Conservation (phyloP, 1,140 invertebrate species). For the Drosophila malerkotliana region DNA sequence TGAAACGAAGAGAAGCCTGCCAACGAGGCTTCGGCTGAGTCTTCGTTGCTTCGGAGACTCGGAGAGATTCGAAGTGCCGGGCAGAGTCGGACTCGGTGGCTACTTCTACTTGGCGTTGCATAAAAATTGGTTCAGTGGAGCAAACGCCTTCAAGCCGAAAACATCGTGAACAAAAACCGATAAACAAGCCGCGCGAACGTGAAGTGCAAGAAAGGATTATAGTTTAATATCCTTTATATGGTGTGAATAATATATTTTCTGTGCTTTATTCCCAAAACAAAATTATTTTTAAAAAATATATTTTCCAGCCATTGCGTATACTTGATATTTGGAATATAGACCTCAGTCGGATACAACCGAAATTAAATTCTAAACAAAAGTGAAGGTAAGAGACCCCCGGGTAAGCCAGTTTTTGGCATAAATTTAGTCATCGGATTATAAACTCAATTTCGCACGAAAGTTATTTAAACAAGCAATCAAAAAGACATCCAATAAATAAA, state of each 20-base stretch:
- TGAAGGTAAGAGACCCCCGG: constrained; percentile 34
- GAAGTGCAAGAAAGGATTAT: constrained; percentile 50
- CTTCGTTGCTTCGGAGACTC: constrained; percentile 19
- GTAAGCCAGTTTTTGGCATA: constrained; percentile 24
- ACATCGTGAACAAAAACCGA: constrained; percentile 51
- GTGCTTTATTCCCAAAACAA: constrained; percentile 2
- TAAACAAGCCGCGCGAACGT: constrained; percentile 47
- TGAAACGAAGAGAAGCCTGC: constrained; percentile 33
- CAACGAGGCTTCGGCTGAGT: constrained; percentile 13
- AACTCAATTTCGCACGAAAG: constrained; percentile 18
- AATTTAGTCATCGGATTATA: constrained; percentile 15
- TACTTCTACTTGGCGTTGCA: constrained; percentile 74
- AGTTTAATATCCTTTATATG: constrained; percentile 24
- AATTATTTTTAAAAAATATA: not conserved
- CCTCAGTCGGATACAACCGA: constrained; percentile 28
- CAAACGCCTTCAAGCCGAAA: constrained; percentile 77
- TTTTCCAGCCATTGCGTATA: constrained; percentile 18
- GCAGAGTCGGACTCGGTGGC: constrained; percentile 19
- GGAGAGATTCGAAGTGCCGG: constrained; percentile 12
- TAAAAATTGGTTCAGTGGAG: constrained; percentile 83
- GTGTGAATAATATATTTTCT: constrained; percentile 1
- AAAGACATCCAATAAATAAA: constrained; percentile 20
- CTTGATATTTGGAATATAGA: constrained; percentile 22
- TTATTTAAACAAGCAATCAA: constrained; percentile 3
- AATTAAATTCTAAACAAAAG: constrained; percentile 31